phyloP scores from a whole-genome alignment of 2,113 vertebrate species.

The Tympanuchus pallidicinctus region DNA sequence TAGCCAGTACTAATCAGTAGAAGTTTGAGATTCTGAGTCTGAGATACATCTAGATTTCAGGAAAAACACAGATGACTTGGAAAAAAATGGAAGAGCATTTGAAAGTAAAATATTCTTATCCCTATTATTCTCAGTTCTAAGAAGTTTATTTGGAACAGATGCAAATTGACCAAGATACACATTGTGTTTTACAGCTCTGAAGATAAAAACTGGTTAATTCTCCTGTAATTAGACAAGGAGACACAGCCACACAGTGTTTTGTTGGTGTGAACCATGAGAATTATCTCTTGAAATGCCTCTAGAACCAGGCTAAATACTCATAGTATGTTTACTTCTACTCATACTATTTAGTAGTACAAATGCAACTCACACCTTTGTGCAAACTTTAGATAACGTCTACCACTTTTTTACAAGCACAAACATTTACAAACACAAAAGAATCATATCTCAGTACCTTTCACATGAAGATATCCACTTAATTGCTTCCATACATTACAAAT shows the following conservation, averaged over 20 bases:
- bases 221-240: background rate
- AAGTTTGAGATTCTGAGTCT: background rate
- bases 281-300: background rate
- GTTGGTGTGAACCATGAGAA: background rate
- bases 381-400: background rate
- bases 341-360: background rate
- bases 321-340: background rate
- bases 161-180: background rate
- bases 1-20: background rate
- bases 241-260: no score
- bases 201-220: background rate
- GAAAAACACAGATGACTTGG: background rate
- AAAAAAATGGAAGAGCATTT: background rate
- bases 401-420: background rate
- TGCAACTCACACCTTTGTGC: background rate
- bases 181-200: background rate
- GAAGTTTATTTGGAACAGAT: background rate
- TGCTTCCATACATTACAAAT: conserved; percentile 55
- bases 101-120: background rate
- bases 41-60: background rate
- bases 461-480: conserved; percentile 26
- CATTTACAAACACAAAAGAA: conserved; percentile 12
- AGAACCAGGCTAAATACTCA: background rate
- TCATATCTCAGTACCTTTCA: background rate
- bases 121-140: background rate